These are phyloP conservation scores for Bombus breviceps DNA, from an alignment of 1,140 invertebrate genomes.

Conservation along the genomic window DNA sequence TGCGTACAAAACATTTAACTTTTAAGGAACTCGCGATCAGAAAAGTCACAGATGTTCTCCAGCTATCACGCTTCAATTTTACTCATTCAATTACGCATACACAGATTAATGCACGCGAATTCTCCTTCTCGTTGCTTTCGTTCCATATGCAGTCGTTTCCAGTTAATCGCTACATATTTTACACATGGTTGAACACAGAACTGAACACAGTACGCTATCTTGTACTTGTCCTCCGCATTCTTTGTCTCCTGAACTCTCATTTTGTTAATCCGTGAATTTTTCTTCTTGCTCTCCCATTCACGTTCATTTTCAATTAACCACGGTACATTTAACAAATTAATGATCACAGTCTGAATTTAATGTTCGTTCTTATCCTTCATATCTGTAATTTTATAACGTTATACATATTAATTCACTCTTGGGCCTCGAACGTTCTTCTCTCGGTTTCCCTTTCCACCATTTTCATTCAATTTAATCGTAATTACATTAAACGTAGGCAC, in stretches of 20 bases:
- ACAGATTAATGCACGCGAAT: background rate
- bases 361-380: background rate
- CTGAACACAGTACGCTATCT: background rate
- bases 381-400: background rate
- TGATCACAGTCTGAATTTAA: background rate
- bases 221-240: constrained; percentile 5
- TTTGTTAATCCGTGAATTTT: background rate
- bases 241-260: background rate
- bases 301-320: constrained; percentile 1
- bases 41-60: background rate
- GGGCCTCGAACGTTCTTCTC: background rate
- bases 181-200: background rate
- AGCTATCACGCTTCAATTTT: background rate
- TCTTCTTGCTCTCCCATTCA: background rate
- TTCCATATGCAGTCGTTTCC: constrained; percentile 4
- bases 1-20: background rate
- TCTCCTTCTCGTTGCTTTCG: background rate
- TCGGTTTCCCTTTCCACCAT: background rate
- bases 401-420: background rate
- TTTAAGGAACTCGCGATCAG: background rate
- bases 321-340: background rate
- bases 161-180: constrained; percentile 12
- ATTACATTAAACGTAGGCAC: background rate
- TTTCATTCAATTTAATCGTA: background rate
- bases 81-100: background rate